Evolutionary conservation across 2,888 invertebrate species (phyloP), one percentile per base, ranked within the genome.

Genomic region (Spialia ferax): DNA sequence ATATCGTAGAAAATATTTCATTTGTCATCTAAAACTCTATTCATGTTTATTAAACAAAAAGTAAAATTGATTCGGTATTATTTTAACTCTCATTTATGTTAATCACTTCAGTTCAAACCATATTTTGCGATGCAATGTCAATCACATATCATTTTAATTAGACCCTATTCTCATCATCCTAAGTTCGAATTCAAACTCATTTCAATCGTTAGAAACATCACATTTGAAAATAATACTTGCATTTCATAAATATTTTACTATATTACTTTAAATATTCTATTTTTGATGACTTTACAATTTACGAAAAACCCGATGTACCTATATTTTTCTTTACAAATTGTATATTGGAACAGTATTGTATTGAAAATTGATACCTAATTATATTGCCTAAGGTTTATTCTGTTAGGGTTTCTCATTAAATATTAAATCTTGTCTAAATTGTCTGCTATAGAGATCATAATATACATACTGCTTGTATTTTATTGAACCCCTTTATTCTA

Each of bases 71-170:
- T n/a, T n/a, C n/a, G n/a, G 5, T 3, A 5, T 29, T 29, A 29
- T 29, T 6, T 45, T 18, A 45, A 45, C 0, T 6, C 18, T 18
- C 29, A 29, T 1, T 8, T 29, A 5, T 35, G 10, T 10, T 50
- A 50, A 50, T 18, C 48, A 8, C 18, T n/a, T 50, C 20, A 13
- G 11, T 22, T 20, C 22, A 13, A 50, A 8, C 22, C 22, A 71
- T 48, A 55, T 29, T 22, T 57, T 38, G 65, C 60, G 54, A 66
- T 66, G 77, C 79, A 84, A 78, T 78, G 80, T 82, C 83, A 74
- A 74, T 80, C 74, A 88, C 89, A 89, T 90, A 89, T 90, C 89
- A 90, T 88, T 88, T 89, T 84, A 60, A 79, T 79, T 87, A 88
- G 85, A 70, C 78, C 76, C 79, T 78, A 71, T 72, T 71, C 77